Evolutionary conservation across 2,797 vertebrate species (phyloP).

Genomic region (Takifugu ocellatus): DNA sequence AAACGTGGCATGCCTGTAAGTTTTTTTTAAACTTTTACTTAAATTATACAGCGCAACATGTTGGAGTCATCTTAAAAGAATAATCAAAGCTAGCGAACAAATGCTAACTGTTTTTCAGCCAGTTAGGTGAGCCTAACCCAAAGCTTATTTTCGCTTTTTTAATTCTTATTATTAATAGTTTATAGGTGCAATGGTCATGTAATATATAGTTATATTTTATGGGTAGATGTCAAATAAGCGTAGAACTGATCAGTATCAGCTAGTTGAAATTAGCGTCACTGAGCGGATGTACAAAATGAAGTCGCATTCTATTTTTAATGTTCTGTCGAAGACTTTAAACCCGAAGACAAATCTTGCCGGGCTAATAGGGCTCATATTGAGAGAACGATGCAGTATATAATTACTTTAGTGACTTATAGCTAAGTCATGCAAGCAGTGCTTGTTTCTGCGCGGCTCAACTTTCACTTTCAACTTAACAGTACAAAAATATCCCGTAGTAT

Average conservation of each 20-base stretch:
- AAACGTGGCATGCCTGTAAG: conserved; percentile 45
- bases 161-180: too few relatives aligned
- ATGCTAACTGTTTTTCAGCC: conserved; percentile 34
- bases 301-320: too few relatives aligned
- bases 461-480: too few relatives aligned
- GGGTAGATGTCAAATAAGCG: background rate
- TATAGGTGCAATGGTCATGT: background rate
- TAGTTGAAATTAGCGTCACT: conserved; percentile 24
- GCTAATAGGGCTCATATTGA: too few relatives aligned
- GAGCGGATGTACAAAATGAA: background rate
- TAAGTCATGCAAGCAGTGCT: too few relatives aligned
- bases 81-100: conserved; percentile 25
- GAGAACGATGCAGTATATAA: too few relatives aligned
- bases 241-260: background rate
- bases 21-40: conserved; percentile 25
- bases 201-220: background rate
- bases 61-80: conserved; percentile 2
- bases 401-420: too few relatives aligned
- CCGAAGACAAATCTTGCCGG: too few relatives aligned
- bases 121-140: background rate
- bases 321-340: too few relatives aligned
- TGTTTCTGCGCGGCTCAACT: too few relatives aligned
- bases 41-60: background rate
- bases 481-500: too few relatives aligned
- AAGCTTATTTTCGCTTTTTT: too few relatives aligned